phyloP scores from a whole-genome alignment of 2,888 invertebrate genomes.

The Augiades crinisus region DNA sequence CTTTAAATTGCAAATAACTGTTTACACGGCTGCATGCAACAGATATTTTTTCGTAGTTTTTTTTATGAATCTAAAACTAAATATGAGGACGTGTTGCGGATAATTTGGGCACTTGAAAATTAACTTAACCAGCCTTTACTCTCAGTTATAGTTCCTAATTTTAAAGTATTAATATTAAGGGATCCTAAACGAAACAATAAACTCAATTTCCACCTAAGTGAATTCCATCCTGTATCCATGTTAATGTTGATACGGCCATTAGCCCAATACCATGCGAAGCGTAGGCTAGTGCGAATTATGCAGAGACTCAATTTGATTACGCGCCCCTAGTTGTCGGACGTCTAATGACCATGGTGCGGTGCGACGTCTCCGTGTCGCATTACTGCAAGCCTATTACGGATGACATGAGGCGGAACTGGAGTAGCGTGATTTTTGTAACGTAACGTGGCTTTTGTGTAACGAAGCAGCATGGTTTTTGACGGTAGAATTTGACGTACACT shows the following conservation, averaged over 20 bases:
- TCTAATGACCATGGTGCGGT: conserved; percentile 40
- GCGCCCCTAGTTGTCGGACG: conserved; percentile 53
- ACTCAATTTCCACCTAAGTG: background rate
- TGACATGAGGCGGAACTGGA: background rate
- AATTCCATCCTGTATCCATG: conserved; percentile 4
- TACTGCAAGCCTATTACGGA: conserved; percentile 6
- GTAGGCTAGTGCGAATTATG: conserved; percentile 57
- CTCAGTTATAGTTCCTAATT: too few relatives aligned
- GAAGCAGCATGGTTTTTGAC: too few relatives aligned
- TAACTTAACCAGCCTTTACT: too few relatives aligned
- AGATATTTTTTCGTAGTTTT: too few relatives aligned
- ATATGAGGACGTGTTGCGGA: too few relatives aligned
- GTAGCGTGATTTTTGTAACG: background rate
- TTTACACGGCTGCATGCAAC: too few relatives aligned
- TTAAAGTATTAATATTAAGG: too few relatives aligned
- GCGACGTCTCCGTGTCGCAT: conserved; percentile 6
- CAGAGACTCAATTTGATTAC: conserved; percentile 67
- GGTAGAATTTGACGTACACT: too few relatives aligned
- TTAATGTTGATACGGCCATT: conserved; percentile 35
- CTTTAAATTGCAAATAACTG: too few relatives aligned
- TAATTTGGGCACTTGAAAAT: too few relatives aligned
- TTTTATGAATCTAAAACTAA: too few relatives aligned
- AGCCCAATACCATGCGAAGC: conserved; percentile 43
- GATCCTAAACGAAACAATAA: background rate
- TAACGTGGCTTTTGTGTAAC: too few relatives aligned